Conservation (phyloP, 2,113 vertebrate species). For the Menura novaehollandiae region DNA sequence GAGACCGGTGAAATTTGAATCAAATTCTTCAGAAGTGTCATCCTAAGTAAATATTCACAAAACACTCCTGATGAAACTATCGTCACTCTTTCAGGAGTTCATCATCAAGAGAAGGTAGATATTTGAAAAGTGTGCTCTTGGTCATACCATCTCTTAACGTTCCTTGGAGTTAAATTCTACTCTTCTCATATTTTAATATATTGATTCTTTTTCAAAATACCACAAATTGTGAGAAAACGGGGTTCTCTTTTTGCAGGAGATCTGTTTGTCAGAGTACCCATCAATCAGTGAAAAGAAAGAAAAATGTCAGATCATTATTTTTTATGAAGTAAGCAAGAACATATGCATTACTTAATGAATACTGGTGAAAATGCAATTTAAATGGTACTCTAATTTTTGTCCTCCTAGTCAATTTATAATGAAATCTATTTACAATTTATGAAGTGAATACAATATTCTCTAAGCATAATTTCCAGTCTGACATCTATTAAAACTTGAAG, state of each 20-base stretch:
- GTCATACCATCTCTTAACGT: not conserved
- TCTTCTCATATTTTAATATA: not conserved
- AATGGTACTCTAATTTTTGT: not conserved
- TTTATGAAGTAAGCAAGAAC: not conserved
- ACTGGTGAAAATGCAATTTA: not conserved
- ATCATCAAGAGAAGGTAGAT: not conserved
- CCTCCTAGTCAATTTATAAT: not conserved
- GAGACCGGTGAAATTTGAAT: not conserved
- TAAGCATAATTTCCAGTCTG: not conserved
- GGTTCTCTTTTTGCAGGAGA: not conserved
- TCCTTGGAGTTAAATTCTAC: not conserved
- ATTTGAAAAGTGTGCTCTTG: not conserved
- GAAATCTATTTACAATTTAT: not conserved
- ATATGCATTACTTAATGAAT: not conserved
- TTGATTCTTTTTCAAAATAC: not conserved
- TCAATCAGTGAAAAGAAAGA: not conserved
- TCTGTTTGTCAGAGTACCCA: not conserved
- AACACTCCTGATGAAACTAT: not conserved
- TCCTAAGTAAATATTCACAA: not conserved
- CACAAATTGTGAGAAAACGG: not conserved
- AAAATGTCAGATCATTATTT: not conserved
- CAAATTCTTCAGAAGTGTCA: not conserved
- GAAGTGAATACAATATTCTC: not conserved
- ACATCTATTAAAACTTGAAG: not conserved
- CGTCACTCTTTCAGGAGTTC: not conserved